phyloP scores from a whole-genome alignment of 2,797 vertebrate genomes.

The Tapirus indicus region DNA sequence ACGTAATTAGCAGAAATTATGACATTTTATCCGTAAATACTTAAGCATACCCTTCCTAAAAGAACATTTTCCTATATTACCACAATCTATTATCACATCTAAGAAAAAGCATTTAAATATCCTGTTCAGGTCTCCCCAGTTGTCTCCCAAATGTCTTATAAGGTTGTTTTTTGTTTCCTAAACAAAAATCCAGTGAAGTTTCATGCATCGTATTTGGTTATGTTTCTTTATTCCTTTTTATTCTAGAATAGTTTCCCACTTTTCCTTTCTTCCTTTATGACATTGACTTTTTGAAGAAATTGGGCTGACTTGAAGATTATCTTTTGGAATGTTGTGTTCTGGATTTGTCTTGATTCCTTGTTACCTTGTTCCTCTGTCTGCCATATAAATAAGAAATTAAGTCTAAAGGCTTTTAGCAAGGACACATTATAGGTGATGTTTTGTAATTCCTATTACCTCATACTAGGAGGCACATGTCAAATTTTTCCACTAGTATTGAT shows the following conservation, averaged over 20 bases:
- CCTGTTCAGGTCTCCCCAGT: not conserved
- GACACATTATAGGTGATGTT: not conserved
- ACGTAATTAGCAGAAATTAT: not conserved
- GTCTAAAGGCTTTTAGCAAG: not conserved
- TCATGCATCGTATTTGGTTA: not conserved
- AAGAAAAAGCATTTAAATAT: not conserved
- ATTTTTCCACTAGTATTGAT: not conserved
- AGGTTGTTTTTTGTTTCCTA: not conserved
- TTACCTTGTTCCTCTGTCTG: not conserved
- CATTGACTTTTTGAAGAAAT: not conserved
- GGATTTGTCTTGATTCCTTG: not conserved
- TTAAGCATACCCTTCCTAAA: not conserved
- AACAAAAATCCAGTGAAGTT: not conserved
- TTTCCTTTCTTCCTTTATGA: not conserved
- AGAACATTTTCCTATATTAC: not conserved
- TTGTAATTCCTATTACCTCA: not conserved
- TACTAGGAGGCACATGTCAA: not conserved
- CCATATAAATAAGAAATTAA: not conserved
- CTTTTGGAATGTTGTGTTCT: not conserved
- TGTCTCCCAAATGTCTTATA: not conserved
- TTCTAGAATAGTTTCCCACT: not conserved
- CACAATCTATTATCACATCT: not conserved
- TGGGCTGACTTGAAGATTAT: not conserved
- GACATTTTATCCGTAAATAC: not conserved
- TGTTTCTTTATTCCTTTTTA: not conserved